Evolutionary conservation across 2,797 vertebrate species (phyloP).

Genomic region (Phoxinus dragarum): DNA sequence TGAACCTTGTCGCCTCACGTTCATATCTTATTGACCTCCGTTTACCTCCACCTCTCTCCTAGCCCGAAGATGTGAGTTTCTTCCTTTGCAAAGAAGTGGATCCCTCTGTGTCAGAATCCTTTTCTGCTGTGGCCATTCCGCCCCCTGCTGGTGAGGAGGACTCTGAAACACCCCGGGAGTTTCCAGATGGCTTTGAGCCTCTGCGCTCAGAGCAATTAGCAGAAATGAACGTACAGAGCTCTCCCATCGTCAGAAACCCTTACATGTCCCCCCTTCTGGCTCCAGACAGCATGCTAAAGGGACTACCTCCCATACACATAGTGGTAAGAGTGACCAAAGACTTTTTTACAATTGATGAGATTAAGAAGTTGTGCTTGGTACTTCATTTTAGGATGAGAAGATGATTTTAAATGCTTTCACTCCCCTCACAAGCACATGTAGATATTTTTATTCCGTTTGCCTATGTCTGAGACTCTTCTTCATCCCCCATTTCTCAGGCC

Average conservation of each 20-base stretch:
- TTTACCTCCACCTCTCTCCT: constrained; percentile 2
- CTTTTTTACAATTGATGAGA: background rate
- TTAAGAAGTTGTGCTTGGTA: background rate
- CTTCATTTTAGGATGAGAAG: background rate
- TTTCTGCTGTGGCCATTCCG: constrained; percentile 75
- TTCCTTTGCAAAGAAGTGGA: constrained; percentile 73
- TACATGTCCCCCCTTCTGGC: constrained; percentile 93
- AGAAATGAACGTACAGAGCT: constrained; percentile 78
- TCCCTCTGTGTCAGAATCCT: constrained; percentile 55
- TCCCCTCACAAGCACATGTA: background rate
- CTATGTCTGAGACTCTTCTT: background rate
- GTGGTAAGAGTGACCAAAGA: constrained; percentile 70
- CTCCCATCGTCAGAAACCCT: constrained; percentile 86
- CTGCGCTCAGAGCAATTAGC: constrained; percentile 81
- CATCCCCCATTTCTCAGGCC: constrained; percentile 74
- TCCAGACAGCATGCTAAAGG: constrained; percentile 86
- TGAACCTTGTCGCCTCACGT: background rate
- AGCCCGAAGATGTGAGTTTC: constrained; percentile 78
- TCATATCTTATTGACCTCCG: background rate
- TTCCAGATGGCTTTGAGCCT: constrained; percentile 86
- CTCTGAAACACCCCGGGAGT: constrained; percentile 68
- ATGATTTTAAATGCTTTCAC: background rate
- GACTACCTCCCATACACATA: constrained; percentile 82
- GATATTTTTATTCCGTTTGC: background rate
- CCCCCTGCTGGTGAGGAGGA: constrained; percentile 69